Conservation (phyloP, 2,888 invertebrate genomes). For the Odontocerum albicorne region DNA sequence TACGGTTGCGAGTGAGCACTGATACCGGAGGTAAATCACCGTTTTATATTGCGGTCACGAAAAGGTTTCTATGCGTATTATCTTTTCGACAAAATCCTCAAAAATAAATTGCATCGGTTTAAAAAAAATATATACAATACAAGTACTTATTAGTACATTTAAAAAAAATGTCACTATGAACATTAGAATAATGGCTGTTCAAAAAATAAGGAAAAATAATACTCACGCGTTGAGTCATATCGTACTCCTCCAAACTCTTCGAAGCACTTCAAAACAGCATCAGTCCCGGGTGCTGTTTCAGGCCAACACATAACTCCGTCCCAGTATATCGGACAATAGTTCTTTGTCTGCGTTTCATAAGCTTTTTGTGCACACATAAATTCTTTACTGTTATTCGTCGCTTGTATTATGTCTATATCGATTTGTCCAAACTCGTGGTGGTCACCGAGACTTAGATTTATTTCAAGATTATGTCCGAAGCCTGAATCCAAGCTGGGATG, state of each 20-base stretch:
- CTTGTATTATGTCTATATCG: slow-evolving; percentile 6
- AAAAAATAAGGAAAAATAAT: no score
- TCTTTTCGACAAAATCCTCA: no score
- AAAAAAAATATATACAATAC: no score
- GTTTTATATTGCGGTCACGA: no score
- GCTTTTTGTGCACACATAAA: slow-evolving; percentile 11
- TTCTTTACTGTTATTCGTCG: slow-evolving; percentile 17
- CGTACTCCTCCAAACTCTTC: slow-evolving; percentile 74
- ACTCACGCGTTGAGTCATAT: slow-evolving; percentile 85
- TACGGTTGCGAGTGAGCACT: no score
- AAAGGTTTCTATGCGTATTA: no score
- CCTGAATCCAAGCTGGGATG: not conserved
- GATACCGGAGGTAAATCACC: no score
- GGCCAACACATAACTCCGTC: slow-evolving; percentile 86
- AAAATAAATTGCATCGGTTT: no score
- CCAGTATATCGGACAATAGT: slow-evolving; percentile 67
- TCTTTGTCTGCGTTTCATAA: slow-evolving; percentile 18
- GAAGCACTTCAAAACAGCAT: slow-evolving; percentile 76
- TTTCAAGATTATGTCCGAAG: slow-evolving; percentile 9
- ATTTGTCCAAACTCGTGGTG: slow-evolving; percentile 15
- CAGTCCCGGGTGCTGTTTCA: slow-evolving; percentile 67
- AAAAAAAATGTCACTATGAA: no score
- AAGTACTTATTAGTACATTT: no score
- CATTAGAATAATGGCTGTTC: no score
- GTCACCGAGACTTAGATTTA: slow-evolving; percentile 1